These are phyloP conservation scores for Gymnorhina tibicen DNA, from an alignment of 2,113 vertebrate genomes.

Conservation along the genomic window DNA sequence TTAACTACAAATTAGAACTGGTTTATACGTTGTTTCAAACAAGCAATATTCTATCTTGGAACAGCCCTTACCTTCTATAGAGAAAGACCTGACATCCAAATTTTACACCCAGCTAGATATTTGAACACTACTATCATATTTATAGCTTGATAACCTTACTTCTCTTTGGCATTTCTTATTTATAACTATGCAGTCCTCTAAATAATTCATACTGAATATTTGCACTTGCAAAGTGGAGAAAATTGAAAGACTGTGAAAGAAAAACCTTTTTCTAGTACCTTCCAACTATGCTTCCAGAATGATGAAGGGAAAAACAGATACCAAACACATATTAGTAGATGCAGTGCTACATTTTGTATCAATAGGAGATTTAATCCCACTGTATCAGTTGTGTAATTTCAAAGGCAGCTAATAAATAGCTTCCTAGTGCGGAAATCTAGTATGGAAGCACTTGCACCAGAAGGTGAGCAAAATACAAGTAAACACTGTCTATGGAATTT, in stretches of 20 bases:
- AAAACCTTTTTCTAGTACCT: not conserved
- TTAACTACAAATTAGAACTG: not conserved
- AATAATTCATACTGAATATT: constrained; percentile 38
- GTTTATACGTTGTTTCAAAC: not conserved
- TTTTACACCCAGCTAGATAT: not conserved
- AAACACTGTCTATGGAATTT: not conserved
- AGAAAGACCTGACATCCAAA: not conserved
- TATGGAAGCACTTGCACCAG: not conserved
- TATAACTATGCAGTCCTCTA: not conserved
- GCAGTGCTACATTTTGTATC: rapidly evolving
- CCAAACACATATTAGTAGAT: not conserved
- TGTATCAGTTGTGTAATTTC: not conserved
- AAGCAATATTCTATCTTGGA: not conserved
- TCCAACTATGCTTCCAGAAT: not conserved
- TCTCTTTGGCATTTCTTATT: constrained; percentile 24
- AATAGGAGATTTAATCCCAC: not conserved
- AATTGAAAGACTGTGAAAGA: not conserved
- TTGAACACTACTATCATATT: constrained; percentile 11
- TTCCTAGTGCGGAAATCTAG: not conserved
- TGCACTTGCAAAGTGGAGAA: not conserved
- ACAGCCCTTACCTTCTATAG: not conserved
- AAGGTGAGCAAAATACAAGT: not conserved
- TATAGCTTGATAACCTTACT: not conserved
- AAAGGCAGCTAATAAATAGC: not conserved
- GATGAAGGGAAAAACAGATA: not conserved